Conservation (phyloP, 2,888 invertebrate genomes). For the Eremobia ochroleuca region DNA sequence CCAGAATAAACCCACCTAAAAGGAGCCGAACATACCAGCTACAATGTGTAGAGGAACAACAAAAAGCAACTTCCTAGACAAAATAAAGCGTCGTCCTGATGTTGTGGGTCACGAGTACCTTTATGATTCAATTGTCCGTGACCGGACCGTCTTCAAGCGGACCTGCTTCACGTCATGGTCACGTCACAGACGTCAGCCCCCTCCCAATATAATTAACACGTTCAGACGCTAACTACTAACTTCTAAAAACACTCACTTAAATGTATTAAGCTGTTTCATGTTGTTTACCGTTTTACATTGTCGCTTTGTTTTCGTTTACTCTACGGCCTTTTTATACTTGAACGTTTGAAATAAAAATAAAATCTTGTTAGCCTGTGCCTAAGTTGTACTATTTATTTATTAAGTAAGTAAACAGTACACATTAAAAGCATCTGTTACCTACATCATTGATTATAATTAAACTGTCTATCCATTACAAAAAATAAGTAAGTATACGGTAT, state of each 20-base stretch:
- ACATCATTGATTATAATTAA: not conserved
- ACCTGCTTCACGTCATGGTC: constrained; percentile 79
- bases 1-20: constrained; percentile 28
- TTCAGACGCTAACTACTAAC: constrained; percentile 61
- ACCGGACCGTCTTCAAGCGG: constrained; percentile 80
- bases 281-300: constrained; percentile 38
- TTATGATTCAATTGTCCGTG: constrained; percentile 87
- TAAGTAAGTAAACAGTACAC: not conserved
- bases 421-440: not conserved
- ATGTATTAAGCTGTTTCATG: constrained; percentile 45
- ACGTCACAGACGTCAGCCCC: constrained; percentile 69
- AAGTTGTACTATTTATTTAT: not conserved
- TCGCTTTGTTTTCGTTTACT: constrained; percentile 10
- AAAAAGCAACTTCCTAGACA: constrained; percentile 28
- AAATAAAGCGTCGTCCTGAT: constrained; percentile 63
- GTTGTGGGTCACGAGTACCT: constrained; percentile 77
- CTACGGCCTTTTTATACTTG: not conserved
- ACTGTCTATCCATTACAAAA: not conserved
- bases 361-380: not conserved
- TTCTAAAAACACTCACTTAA: constrained; percentile 54
- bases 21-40: constrained; percentile 13
- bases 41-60: constrained; percentile 38
- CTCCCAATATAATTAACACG: constrained; percentile 81
- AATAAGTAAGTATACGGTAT: not conserved
- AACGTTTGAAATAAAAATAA: not conserved